Percentiles rank a stretch among this genome's conserved stretches.
phyloP scores from a whole-genome alignment of 2,888 invertebrate species.

The Rhopalosiphum nymphaeae region DNA sequence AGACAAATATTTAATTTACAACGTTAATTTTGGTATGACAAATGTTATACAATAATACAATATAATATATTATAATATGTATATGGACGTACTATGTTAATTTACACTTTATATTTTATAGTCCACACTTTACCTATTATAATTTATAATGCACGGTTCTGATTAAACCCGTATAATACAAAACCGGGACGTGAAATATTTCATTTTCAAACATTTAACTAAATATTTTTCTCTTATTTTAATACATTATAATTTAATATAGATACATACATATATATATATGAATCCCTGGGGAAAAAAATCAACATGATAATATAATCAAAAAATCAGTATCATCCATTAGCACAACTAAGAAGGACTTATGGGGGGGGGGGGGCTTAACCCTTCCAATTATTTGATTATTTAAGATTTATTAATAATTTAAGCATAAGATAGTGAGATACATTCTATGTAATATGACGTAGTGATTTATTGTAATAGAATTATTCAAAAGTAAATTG shows the following conservation, averaged over 20 bases:
- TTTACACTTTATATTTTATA: neutral
- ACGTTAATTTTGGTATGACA: neutral
- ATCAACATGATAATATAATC: too few relatives aligned
- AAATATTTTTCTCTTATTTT: neutral
- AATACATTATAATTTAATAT: neutral
- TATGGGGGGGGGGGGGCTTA: too few relatives aligned
- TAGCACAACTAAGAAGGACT: too few relatives aligned
- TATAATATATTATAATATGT: neutral
- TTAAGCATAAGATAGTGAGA: too few relatives aligned
- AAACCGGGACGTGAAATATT: neutral
- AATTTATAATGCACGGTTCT: neutral
- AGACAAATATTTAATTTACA: neutral
- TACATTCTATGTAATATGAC: too few relatives aligned
- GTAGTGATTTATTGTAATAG: too few relatives aligned
- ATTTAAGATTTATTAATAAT: too few relatives aligned
- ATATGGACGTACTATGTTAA: neutral
- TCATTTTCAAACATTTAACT: neutral
- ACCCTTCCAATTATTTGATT: too few relatives aligned
- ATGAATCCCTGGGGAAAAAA: too few relatives aligned
- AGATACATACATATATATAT: too few relatives aligned
- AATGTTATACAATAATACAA: neutral
- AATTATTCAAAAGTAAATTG: too few relatives aligned
- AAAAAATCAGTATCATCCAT: too few relatives aligned
- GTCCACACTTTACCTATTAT: neutral
- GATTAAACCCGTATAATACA: neutral